Evolutionary conservation across 2,888 invertebrate species (phyloP).

Genomic region (Drosophila colorata): DNA sequence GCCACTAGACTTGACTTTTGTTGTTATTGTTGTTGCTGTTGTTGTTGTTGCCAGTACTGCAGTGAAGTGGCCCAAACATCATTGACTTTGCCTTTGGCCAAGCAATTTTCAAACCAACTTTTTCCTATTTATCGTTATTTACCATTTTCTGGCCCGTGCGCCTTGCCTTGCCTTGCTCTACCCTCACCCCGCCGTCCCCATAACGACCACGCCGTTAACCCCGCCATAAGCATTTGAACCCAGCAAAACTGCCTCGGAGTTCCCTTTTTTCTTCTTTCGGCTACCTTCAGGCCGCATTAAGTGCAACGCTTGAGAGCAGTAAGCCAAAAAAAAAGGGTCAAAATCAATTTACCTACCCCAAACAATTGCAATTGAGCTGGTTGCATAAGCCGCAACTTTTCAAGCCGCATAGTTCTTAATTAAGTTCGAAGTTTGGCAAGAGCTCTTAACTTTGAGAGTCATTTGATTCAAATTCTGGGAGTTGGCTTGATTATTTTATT

Average conservation of each 20-base stretch:
- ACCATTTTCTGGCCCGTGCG: constrained; percentile 57
- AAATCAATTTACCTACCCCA: constrained; percentile 63
- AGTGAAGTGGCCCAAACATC: constrained; percentile 66
- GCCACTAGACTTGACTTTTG: constrained; percentile 57
- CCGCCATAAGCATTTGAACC: constrained; percentile 58
- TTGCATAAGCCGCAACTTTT: constrained; percentile 55
- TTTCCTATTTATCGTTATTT: constrained; percentile 76
- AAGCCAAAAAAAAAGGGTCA: constrained; percentile 35
- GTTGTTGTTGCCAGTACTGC: constrained; percentile 47
- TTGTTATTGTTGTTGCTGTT: constrained; percentile 46
- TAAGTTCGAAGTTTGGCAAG: constrained; percentile 47
- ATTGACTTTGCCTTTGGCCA: constrained; percentile 76
- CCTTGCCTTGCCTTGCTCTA: constrained; percentile 4
- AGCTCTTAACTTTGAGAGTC: constrained; percentile 19
- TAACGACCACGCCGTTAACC: constrained; percentile 33
- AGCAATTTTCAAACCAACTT: constrained; percentile 66
- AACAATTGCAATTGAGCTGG: constrained; percentile 58
- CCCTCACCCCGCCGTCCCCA: not conserved
- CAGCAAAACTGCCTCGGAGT: constrained; percentile 4
- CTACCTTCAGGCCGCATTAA: constrained; percentile 39
- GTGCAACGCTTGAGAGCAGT: constrained; percentile 49
- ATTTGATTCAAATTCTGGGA: not conserved
- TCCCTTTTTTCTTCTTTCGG: constrained; percentile 26
- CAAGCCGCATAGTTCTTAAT: constrained; percentile 52
- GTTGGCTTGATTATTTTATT: constrained; percentile 5